Conservation (phyloP, 2,888 invertebrate species). For the Deilephila elpenor region DNA sequence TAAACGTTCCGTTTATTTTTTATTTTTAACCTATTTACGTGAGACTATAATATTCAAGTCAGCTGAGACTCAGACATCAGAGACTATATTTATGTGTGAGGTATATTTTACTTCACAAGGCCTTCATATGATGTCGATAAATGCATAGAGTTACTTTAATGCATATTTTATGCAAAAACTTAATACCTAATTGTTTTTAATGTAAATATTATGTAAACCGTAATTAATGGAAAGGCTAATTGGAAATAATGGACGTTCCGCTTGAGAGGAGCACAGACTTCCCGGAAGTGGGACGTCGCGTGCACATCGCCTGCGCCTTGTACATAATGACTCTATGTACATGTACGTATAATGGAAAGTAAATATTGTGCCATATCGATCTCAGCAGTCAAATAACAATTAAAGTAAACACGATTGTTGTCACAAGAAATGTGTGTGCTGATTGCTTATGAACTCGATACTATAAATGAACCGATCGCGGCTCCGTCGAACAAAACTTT, state of each 20-base stretch:
- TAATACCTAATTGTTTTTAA: neutral
- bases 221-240: conserved; percentile 21
- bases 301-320: conserved; percentile 53
- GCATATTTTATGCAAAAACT: neutral
- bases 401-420: conserved; percentile 31
- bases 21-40: no score
- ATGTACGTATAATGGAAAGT: conserved; percentile 58
- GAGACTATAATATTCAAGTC: no score
- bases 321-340: conserved; percentile 33
- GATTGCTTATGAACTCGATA: conserved; percentile 67
- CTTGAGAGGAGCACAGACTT: conserved; percentile 59
- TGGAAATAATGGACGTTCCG: conserved; percentile 45
- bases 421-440: conserved; percentile 32
- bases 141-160: no score
- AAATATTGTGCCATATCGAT: conserved; percentile 38
- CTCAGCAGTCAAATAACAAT: conserved; percentile 12
- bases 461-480: conserved; percentile 59
- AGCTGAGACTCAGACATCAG: no score
- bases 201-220: conserved; percentile 25
- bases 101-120: no score
- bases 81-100: no score
- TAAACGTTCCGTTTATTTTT: no score
- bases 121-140: no score
- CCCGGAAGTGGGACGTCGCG: conserved; percentile 66
- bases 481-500: conserved; percentile 59